A percentile compares a stretch with the other conserved stretches of the same genome.
These are phyloP conservation scores for Phaetusa simplex DNA, from an alignment of 2,113 vertebrate species.

Conservation along the genomic window DNA sequence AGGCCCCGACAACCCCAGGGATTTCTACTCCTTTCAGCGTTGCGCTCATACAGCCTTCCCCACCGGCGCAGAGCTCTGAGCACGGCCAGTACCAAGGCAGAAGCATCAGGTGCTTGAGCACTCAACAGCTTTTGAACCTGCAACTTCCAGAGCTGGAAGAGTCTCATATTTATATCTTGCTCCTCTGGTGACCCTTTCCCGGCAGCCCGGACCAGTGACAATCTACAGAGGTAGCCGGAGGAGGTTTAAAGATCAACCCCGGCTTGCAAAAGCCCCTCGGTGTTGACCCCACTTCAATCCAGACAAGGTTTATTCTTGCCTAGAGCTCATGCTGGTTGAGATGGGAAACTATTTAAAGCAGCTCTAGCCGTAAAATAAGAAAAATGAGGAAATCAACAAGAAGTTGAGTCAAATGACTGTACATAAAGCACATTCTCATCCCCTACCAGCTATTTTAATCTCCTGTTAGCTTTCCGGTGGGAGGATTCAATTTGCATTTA, in stretches of 20 bases:
- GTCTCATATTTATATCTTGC: rapidly evolving
- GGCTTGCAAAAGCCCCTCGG: neutral
- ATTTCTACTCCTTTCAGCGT: neutral
- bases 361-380: neutral
- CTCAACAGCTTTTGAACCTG: neutral
- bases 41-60: neutral
- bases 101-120: neutral
- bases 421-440: neutral
- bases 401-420: neutral
- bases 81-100: rapidly evolving
- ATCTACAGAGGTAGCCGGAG: neutral
- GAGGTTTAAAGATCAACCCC: neutral
- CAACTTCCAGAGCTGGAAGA: neutral
- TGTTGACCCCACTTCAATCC: neutral
- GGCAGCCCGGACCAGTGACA: neutral
- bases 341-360: neutral
- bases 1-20: neutral
- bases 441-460: conserved; percentile 28
- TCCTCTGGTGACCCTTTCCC: neutral
- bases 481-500: conserved; percentile 56
- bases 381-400: neutral
- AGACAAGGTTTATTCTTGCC: neutral
- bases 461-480: conserved; percentile 7
- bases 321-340: neutral
- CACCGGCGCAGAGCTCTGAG: rapidly evolving